These are phyloP conservation scores for Callospermophilus lateralis DNA, from an alignment of 2,113 vertebrate species.

Conservation along the genomic window DNA sequence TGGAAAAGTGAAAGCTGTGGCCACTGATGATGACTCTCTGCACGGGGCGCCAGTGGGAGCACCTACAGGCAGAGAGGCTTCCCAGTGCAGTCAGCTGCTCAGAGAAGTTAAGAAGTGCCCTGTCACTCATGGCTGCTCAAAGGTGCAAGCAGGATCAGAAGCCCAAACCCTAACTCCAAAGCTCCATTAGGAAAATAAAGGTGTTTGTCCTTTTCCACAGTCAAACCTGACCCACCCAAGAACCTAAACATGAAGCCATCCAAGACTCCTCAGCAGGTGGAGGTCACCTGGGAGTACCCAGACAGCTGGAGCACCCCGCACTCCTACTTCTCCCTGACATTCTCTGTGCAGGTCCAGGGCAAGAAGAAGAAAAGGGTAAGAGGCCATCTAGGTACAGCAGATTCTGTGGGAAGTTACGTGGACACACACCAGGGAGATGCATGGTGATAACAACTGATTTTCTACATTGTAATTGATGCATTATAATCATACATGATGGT, in stretches of 20 bases:
- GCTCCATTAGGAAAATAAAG: background rate
- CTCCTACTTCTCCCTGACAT: conserved; percentile 88
- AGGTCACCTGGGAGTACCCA: conserved; percentile 88
- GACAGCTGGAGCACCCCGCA: conserved; percentile 87
- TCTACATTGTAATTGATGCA: too few species aligned
- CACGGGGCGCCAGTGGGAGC: fast-evolving
- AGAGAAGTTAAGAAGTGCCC: background rate
- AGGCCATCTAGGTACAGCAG: too few species aligned
- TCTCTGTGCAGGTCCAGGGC: conserved; percentile 79
- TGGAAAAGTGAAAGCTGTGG: background rate
- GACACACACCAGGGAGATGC: background rate
- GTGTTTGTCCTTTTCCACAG: conserved; percentile 78
- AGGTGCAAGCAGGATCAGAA: background rate
- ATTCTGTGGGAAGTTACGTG: background rate
- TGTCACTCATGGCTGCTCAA: background rate
- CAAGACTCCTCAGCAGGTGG: conserved; percentile 56
- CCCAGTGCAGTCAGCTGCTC: background rate
- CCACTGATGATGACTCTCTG: background rate
- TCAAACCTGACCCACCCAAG: conserved; percentile 87
- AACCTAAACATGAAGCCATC: conserved; percentile 74
- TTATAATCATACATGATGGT: too few species aligned
- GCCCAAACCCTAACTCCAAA: conserved; percentile 2
- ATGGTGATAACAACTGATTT: background rate
- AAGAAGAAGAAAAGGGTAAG: conserved; percentile 66
- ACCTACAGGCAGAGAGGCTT: background rate